Evolutionary conservation across 2,797 vertebrate genomes (phyloP), one percentile per base, ranked within the genome.

Genomic region (Lepilemur ruficaudatus): DNA sequence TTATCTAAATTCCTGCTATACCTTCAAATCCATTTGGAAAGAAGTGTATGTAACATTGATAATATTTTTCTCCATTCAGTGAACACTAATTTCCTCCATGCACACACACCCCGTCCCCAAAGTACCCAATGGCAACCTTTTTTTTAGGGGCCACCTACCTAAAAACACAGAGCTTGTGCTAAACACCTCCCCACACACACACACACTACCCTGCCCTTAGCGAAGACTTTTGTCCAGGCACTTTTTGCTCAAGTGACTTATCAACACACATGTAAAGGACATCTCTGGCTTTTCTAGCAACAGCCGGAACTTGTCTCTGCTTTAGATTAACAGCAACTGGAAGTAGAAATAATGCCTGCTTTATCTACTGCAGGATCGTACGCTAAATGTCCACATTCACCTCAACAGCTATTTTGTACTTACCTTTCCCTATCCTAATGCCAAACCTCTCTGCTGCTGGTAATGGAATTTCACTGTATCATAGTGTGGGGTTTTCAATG

Each of bases 21-120:
- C 25, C 41, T 92, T 87, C 48, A 75, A 87, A 88, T 69, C 12
- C 28, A 57, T 76, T 95, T 93, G 80, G 67, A 59, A 93, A 93
- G 46, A 91, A 86, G 8, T 55, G 59, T 22, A 52, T 52, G 12
- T 41, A 52, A 32, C 30, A 38, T 20, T 65, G 23, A 15, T 73
- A 65, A 25, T 41, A 91, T 48, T 93, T 78, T 76, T 35, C 17
- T 79, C 41, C 46, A 78, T 14, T 86, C 30, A 63, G 20, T 75
- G 22, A 87, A 84, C 20, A 28, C 28, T 41, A 11, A 7, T 57
- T 61, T 88, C 43, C 17, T 63, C 17, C 46, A 63, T 23, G 4
- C 13, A 48, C 22, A 22, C 6, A 38, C 48, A 48, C 23, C 59
- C 0, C 52, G 23, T 17, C 2, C 57, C 18, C 61, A 38, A 75